Evolutionary conservation across 2,113 vertebrate genomes (phyloP), one percentile per base, ranked within the genome.

Genomic region (Ranitomeya imitator): DNA sequence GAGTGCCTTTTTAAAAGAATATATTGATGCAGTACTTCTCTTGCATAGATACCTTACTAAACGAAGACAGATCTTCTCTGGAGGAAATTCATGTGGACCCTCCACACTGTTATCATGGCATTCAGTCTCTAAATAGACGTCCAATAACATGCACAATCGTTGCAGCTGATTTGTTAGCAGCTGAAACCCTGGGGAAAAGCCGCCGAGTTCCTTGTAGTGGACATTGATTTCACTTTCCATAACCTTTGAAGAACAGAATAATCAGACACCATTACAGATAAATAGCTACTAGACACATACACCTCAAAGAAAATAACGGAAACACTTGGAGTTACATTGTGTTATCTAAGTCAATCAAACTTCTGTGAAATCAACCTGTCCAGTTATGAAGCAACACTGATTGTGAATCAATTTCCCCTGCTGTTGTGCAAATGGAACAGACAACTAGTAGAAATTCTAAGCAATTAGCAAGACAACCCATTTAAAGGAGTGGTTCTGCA

Each of bases 21-120:
- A 45, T 45, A 45, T 45, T 2, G 3, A 16, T 63, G 18, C 13
- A 16, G 18, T 6, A 52, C 3, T 54, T 21, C 54, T 12, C 19
- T 52, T 45, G 13, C 4, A 10, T 16, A 31, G 57, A 60, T 92
- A 99, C 98, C 97, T 96, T 90, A 97, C 96, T n/a, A 98, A 95
- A 11, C 98, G 96, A 88, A 99, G 92, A 85, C 98, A 99, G 97
- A 99, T 99, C 93, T 99, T 99, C 94, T 99, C 98, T 87, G 97
- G 94, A 6, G 98, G 98, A 91, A 99, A 99, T 11, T 99, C 98
- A 89, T 96, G 96, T 6, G 98, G 98, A 18, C 98, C 98, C 88
- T 99, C 98, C 90, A 99, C 97, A 0, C 97, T 95, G 89, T 97
- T 94, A 0, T 97, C 98, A 0, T 98, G 97, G 81, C 95, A 96